Evolutionary conservation across 1,140 invertebrate species (phyloP), one percentile per base, ranked within the genome.

Genomic region (Drosophila grimshawi): DNA sequence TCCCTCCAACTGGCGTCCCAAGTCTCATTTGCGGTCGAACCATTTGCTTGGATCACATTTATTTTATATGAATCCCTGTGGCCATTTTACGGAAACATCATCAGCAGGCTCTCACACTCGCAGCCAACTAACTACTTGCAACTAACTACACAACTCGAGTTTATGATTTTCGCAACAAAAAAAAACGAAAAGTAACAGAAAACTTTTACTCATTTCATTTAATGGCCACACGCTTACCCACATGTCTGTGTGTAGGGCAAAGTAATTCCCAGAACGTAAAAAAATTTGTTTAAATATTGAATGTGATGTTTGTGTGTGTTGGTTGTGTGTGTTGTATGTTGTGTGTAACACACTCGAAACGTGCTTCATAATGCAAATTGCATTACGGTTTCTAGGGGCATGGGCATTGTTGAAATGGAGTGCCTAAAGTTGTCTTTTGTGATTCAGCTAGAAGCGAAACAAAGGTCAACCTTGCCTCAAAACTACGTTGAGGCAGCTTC

Each of bases 21-120:
- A 74, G 52, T 68, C 80, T 79, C 66, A 83, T 83, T 83, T 76
- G 30, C 46, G 52, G 74, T 51, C 55, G 10, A 53, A 39, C 57
- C 43, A 19, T 63, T 32, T 45, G 49, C 67, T 76, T 55, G 55
- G 48, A 52, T 60, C 64, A 59, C 62, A 71, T 79, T 62, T 72
- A 66, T 72, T 53, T 79, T 68, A 45, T 78, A 76, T 81, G 75
- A 69, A 51, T 86, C 82, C 82, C 78, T 33, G 60, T 59, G 75
- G 83, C 60, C 81, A 81, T 62, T 86, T 86, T 72, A 78, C 57
- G 70, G 57, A 65, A 78, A 76, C 79, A 88, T 78, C 82, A 81
- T 81, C 81, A 80, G 76, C 72, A 80, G 80, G 66, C 52, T 19
- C 2, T 30, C 59, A 76, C 77, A 63, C 48, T 33, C 33, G 45